phyloP scores from a whole-genome alignment of 2,113 vertebrate species.

The Bolborhynchus lineola region DNA sequence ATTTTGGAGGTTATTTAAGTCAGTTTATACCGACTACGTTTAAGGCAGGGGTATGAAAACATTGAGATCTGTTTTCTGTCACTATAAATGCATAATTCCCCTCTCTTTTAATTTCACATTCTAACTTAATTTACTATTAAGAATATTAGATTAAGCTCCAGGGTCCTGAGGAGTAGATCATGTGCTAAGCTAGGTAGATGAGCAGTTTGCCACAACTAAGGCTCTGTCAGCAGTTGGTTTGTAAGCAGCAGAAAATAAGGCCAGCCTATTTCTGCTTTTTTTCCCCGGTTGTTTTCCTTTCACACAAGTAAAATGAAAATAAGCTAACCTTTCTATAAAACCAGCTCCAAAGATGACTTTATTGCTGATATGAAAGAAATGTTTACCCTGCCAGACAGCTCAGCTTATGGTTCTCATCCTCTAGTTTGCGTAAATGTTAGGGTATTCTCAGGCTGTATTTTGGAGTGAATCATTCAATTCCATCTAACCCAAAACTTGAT shows the following conservation, averaged over 20 bases:
- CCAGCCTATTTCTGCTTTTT: not conserved
- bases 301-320: not conserved
- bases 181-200: not conserved
- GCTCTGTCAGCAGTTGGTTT: not conserved
- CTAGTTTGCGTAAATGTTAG: not conserved
- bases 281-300: not conserved
- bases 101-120: slow-evolving; percentile 31
- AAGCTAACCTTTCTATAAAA: slow-evolving; percentile 21
- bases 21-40: not conserved
- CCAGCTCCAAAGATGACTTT: not conserved
- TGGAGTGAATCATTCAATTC: not conserved
- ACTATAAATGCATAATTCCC: not conserved
- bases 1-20: not conserved
- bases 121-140: slow-evolving; percentile 30
- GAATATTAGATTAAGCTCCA: slow-evolving; percentile 19
- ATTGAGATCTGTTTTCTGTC: not conserved
- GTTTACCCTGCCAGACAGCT: not conserved
- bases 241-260: not conserved
- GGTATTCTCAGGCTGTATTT: not conserved
- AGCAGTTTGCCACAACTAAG: not conserved
- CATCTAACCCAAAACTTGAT: not conserved
- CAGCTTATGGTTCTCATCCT: not conserved
- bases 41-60: not conserved
- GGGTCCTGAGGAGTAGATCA: not conserved
- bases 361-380: not conserved